A percentile compares a stretch with the other conserved stretches of the same genome.
phyloP scores from a whole-genome alignment of 2,888 invertebrate species.

The Leptogaster cylindrica region DNA sequence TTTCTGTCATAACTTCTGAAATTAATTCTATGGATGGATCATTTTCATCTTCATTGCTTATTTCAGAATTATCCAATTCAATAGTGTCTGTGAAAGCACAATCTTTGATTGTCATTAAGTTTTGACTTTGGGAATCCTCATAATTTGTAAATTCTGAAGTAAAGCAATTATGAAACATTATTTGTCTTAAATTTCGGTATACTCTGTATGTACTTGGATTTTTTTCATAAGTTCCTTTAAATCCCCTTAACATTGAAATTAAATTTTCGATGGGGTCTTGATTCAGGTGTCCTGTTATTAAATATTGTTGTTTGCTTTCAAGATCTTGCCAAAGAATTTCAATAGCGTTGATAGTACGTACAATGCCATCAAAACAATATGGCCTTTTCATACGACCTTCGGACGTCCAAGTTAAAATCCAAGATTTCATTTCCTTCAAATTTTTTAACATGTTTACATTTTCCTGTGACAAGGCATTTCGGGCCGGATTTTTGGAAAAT shows the following conservation, averaged over 20 bases:
- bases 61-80: too few species aligned
- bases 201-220: constrained; percentile 9
- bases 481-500: neutral
- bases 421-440: too few species aligned
- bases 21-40: too few species aligned
- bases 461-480: too few species aligned
- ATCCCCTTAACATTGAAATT: neutral
- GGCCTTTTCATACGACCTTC: neutral
- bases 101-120: too few species aligned
- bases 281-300: constrained; percentile 2
- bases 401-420: too few species aligned
- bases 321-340: neutral
- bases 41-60: neutral
- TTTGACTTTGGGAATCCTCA: too few species aligned
- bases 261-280: constrained; percentile 4
- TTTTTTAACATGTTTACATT: too few species aligned
- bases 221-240: constrained; percentile 14
- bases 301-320: neutral
- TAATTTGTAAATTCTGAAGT: too few species aligned
- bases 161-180: neutral
- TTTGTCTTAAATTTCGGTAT: neutral
- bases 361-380: neutral
- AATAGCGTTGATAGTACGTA: neutral
- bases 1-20: too few species aligned
- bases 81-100: too few species aligned